A percentile compares a stretch with the other conserved stretches of the same genome.
phyloP scores from a whole-genome alignment of 2,113 vertebrate genomes.

The Hucho hucho region DNA sequence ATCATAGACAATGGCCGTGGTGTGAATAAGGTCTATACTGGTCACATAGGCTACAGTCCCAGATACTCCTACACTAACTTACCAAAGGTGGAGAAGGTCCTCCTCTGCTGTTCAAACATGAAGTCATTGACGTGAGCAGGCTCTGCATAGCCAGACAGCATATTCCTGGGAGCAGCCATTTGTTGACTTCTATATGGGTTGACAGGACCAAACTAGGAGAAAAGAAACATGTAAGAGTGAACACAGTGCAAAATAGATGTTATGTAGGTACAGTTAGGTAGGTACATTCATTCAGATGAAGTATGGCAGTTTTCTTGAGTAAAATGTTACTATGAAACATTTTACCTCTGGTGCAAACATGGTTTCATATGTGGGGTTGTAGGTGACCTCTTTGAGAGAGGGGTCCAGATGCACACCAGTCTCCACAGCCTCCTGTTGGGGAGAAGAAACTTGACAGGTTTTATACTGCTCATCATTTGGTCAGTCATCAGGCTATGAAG shows the following conservation, averaged over 20 bases:
- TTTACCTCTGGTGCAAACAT: constrained; percentile 98
- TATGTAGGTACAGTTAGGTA: neutral
- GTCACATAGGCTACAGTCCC: no score
- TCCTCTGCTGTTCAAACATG: constrained; percentile 98
- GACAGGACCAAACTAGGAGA: constrained; percentile 85
- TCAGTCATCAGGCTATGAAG: neutral
- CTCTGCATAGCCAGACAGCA: constrained; percentile 96
- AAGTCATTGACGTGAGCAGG: constrained; percentile 97
- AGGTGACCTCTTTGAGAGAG: constrained; percentile 87
- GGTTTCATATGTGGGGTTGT: constrained; percentile 91
- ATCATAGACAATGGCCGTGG: no score
- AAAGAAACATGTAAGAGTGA: neutral
- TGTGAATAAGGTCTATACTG: no score
- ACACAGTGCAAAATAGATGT: no score
- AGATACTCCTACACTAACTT: constrained; percentile 29
- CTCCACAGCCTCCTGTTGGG: constrained; percentile 88
- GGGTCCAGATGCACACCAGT: constrained; percentile 93
- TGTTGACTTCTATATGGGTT: constrained; percentile 94
- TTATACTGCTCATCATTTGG: neutral
- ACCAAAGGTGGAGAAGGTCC: constrained; percentile 96
- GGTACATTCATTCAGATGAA: neutral
- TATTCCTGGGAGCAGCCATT: constrained; percentile 96
- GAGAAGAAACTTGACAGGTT: neutral
- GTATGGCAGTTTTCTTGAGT: neutral
- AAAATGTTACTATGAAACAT: neutral